Base-by-base conservation (phyloP, 1,140 invertebrate genomes). In the Drosophila jambulina region DNA sequence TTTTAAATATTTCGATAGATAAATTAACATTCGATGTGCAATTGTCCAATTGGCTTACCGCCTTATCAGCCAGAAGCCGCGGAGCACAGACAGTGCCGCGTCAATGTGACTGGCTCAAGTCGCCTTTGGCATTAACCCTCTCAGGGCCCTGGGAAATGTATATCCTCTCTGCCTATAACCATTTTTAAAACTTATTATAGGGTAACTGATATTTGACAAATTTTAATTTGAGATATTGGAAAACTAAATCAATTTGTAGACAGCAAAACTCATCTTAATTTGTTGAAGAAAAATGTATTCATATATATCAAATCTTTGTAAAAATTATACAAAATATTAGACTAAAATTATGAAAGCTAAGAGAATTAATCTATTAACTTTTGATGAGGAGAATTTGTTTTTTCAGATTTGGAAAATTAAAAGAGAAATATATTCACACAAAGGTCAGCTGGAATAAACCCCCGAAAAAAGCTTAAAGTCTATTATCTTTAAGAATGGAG, bases 41-140 rank as follows among this genome's bases (percentile, higher is more conserved):
- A 49, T 48, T 68, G 64, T 63, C 19, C 64, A 63, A 68, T 68
- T 25, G 65, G 59, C 65, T 64, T 64, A 49, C 23, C 2, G 15
- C 36, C 34, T 68, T 68, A 68, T 68, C 65, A 36, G 45, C n/a
- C 27, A 51, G 48, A 5, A 49, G 25, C 17, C 43, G 12, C 43
- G 2, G 3, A 15, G 43, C 21, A 46, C 43, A 46, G 43, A 46
- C 32, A 12, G 3, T 32, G 32, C 32, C 13, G 54, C 32, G n/a
- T 21, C 27, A 49, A 68, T 32, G 59, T 42, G 49, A 63, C 60
- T 63, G 21, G 49, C 49, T 21, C 13, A 56, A 40, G 51, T 40
- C 32, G 25, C 9, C 25, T 27, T 17, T 29, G 13, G 9, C 13
- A n/a, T 63, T 63, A 63, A 63, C 61, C 51, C 34, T 5, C 12